Percentiles rank a stretch among this genome's conserved stretches.
phyloP scores from a whole-genome alignment of 2,888 invertebrate genomes.

The Eulithis prunata region DNA sequence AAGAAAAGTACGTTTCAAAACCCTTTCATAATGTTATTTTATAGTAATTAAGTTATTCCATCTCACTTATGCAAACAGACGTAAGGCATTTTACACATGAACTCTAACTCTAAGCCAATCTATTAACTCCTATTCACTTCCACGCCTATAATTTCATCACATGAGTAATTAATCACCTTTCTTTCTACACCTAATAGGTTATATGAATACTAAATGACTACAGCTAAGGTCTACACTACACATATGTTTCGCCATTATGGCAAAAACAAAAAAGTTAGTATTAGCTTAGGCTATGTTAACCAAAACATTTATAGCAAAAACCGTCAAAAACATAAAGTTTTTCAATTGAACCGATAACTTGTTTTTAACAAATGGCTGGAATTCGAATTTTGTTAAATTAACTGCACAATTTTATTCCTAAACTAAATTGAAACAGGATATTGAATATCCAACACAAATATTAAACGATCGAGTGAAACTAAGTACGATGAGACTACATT shows the following conservation, averaged over 20 bases:
- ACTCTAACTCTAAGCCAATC: slow-evolving; percentile 40
- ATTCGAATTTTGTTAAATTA: slow-evolving; percentile 15
- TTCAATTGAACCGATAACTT: slow-evolving; percentile 12
- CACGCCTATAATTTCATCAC: slow-evolving; percentile 67
- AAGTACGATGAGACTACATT: slow-evolving; percentile 29
- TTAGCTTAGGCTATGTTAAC: slow-evolving; percentile 13
- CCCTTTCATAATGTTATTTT: neutral
- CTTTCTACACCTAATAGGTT: slow-evolving; percentile 63
- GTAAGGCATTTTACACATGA: slow-evolving; percentile 52
- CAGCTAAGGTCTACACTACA: slow-evolving; percentile 43
- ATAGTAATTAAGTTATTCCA: neutral
- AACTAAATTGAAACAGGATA: slow-evolving; percentile 30
- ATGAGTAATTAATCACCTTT: slow-evolving; percentile 66
- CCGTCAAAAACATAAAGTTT: slow-evolving; percentile 4
- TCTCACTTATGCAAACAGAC: slow-evolving; percentile 51
- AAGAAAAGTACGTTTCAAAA: neutral
- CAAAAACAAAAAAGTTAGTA: slow-evolving; percentile 14
- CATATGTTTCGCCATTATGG: slow-evolving; percentile 22
- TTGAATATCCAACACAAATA: slow-evolving; percentile 41
- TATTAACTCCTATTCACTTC: slow-evolving; percentile 55
- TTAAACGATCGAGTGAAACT: slow-evolving; percentile 18
- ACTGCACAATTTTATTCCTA: slow-evolving; percentile 11
- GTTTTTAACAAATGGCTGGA: slow-evolving; percentile 26
- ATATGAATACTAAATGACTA: slow-evolving; percentile 52
- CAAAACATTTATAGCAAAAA: slow-evolving; percentile 14